Base-by-base conservation (phyloP, 2,888 invertebrate genomes). In the Caradrina kadenii region DNA sequence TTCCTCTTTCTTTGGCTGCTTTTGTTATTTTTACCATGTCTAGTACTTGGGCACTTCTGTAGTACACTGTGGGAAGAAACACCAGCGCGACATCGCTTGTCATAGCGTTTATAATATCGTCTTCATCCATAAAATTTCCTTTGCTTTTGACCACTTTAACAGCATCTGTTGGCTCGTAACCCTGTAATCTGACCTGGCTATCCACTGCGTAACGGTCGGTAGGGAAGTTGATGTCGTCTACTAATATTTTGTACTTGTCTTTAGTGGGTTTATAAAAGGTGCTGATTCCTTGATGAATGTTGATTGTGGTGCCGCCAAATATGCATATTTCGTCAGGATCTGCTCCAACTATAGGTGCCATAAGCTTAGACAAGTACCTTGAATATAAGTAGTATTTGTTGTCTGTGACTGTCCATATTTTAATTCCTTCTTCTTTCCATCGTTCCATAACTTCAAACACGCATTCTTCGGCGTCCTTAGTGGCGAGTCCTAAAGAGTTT, bases 131-230 rank as follows among this genome's bases (percentile, higher is more conserved):
- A 50, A 89, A 88, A 21, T 83, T 90, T 0, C 88, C 91, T 17
- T 88, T 80, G 53, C 87, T 87, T 63, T 88, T 85, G 0, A 94
- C 90, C 1, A 94, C 87, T 85, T 95, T 94, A 0, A 95, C 93
- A 0, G 93, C 93, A 15, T 92, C 90, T 69, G 88, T 72, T 0
- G 92, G 90, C 0, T 92, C 88, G 42, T 89, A 92, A 0, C 94
- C 94, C 67, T 91, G 91, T 1, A 95, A 71, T 76, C 88, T 88
- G 0, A 95, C 93, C 82, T 94, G 93, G 61, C 94, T 91, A 58
- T 95, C 94, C 0, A 94, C 87, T 7, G 93, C 95, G 69, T 94
- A 95, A 31, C 92, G 88, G 67, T 95, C 94, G 0, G 94, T 93
- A 0, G 95, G 91, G 50, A 95, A 95, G 65, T 95, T 95, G 0